These are phyloP conservation scores for Stictonetta naevosa DNA, from an alignment of 2,113 vertebrate species.

Conservation along the genomic window DNA sequence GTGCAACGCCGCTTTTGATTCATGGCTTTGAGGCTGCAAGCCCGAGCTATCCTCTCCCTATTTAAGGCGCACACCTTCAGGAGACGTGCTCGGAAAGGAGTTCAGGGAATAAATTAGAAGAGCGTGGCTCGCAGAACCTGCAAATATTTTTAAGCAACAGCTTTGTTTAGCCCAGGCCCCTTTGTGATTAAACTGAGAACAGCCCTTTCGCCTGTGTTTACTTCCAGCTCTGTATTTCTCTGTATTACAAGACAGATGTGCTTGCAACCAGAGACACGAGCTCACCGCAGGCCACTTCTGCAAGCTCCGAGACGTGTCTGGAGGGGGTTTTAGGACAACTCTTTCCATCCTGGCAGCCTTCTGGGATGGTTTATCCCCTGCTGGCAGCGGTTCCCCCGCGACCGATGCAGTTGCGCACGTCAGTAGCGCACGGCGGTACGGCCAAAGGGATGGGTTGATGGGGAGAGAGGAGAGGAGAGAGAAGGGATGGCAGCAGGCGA, in stretches of 20 bases:
- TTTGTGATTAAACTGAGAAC: neutral
- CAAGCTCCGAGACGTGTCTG: too few relatives aligned
- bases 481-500: neutral
- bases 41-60: neutral
- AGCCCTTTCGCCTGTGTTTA: neutral
- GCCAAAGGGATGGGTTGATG: neutral
- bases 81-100: neutral
- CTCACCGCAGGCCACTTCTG: neutral
- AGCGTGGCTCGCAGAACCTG: neutral
- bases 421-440: too few relatives aligned
- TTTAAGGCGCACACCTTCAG: neutral
- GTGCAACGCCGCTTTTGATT: neutral
- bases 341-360: neutral
- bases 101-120: neutral
- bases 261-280: neutral
- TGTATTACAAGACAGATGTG: neutral
- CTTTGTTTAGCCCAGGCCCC: neutral
- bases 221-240: neutral
- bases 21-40: neutral
- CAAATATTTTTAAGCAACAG: neutral
- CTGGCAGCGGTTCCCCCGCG: neutral
- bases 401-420: accelerated
- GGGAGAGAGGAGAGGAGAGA: neutral
- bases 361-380: neutral
- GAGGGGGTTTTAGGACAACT: neutral